A percentile compares a stretch with the other conserved stretches of the same genome.
These are phyloP conservation scores for Clarias pachynema DNA, from an alignment of 2,797 vertebrate species.

Conservation along the genomic window DNA sequence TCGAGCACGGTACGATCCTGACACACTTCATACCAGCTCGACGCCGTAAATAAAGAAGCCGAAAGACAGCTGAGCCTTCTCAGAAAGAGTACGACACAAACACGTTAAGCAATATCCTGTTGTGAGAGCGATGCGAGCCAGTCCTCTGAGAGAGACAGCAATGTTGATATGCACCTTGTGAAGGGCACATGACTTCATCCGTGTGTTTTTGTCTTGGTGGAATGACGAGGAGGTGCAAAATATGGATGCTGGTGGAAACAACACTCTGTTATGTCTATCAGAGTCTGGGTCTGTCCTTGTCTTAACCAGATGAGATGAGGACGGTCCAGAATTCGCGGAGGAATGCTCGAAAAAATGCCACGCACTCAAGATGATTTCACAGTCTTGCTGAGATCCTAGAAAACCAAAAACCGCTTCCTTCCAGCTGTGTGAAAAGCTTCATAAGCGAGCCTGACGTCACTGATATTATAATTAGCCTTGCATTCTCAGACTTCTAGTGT, in stretches of 20 bases:
- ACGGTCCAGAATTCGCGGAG: not conserved
- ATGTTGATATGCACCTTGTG: slow-evolving; percentile 23
- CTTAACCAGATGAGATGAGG: not conserved
- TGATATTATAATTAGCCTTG: not conserved
- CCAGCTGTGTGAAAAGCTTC: not conserved
- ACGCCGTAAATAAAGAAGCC: not conserved
- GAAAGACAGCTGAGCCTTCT: not conserved
- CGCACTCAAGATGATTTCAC: not conserved
- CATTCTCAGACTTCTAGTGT: slow-evolving; percentile 29
- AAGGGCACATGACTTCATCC: slow-evolving; percentile 38
- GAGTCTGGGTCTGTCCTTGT: not conserved
- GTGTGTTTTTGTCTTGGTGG: slow-evolving; percentile 10
- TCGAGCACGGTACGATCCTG: not conserved
- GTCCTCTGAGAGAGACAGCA: not conserved
- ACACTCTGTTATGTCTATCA: not conserved
- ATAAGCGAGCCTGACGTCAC: not conserved
- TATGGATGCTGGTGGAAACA: slow-evolving; percentile 4
- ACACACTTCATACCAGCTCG: not conserved
- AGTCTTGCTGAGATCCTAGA: not conserved
- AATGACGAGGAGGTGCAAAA: not conserved
- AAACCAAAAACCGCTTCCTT: not conserved
- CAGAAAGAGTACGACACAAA: not conserved
- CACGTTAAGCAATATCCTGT: slow-evolving; percentile 6
- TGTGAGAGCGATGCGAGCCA: not conserved
- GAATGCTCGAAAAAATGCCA: not conserved